A percentile compares a stretch with the other conserved stretches of the same genome.
phyloP scores from a whole-genome alignment of 2,888 invertebrate genomes.

The Phortica okadai region DNA sequence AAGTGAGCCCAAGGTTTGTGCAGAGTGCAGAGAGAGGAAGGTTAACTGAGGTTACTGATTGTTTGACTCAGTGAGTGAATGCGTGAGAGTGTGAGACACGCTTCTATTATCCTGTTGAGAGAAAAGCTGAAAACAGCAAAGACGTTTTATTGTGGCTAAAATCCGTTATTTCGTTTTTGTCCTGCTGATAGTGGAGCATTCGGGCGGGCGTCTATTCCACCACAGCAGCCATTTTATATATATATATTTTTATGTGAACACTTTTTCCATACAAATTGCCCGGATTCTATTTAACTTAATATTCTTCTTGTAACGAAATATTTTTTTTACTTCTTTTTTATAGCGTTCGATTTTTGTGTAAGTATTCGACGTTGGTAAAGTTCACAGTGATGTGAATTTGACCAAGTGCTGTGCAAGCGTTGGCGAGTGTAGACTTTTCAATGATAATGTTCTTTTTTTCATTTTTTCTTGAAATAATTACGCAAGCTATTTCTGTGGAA shows the following conservation, averaged over 20 bases:
- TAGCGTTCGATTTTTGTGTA: conserved; percentile 11
- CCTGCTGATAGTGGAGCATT: conserved; percentile 50
- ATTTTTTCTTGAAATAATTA: conserved; percentile 40
- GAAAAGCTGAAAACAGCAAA: conserved; percentile 76
- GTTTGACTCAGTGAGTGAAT: conserved; percentile 26
- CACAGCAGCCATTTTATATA: conserved; percentile 57
- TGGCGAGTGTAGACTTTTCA: conserved; percentile 14
- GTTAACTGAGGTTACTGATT: conserved; percentile 36
- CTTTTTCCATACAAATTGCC: conserved; percentile 76
- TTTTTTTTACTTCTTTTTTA: conserved; percentile 19
- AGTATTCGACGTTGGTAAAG: conserved; percentile 51
- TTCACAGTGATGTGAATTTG: conserved; percentile 63
- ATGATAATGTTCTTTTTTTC: conserved; percentile 1
- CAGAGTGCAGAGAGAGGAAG: conserved; percentile 42
- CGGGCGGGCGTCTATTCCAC: conserved; percentile 51
- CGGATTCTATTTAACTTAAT: conserved; percentile 41
- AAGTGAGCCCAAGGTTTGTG: conserved; percentile 44
- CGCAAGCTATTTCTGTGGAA: conserved; percentile 74
- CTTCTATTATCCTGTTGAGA: conserved; percentile 73
- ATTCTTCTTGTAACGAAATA: conserved; percentile 36
- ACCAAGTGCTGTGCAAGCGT: conserved; percentile 50
- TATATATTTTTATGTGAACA: conserved; percentile 45
- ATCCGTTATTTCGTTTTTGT: conserved; percentile 51
- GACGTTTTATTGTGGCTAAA: conserved; percentile 63
- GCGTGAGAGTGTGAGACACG: conserved; percentile 40